phyloP scores from a whole-genome alignment of 2,113 vertebrate genomes.

The Sardina pilchardus region DNA sequence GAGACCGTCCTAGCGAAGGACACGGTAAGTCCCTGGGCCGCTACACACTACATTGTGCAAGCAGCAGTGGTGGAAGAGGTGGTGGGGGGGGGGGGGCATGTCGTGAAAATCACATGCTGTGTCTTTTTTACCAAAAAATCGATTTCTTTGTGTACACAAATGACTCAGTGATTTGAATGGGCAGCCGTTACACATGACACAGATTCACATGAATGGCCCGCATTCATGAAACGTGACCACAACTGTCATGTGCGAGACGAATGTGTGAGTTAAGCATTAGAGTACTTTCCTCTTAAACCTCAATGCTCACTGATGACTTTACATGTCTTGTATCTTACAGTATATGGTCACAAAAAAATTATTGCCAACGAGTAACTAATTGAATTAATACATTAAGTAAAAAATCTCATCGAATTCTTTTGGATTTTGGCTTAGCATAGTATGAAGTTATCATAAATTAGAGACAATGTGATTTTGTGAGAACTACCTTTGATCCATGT shows the following conservation, averaged over 20 bases:
- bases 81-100: neutral
- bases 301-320: neutral
- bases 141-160: neutral
- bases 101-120: neutral
- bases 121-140: neutral
- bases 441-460: no score
- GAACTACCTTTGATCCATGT: neutral
- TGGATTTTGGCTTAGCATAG: no score
- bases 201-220: neutral
- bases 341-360: neutral
- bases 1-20: constrained; percentile 83
- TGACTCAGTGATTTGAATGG: neutral
- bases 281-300: neutral
- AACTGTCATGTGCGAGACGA: neutral
- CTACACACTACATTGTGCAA: neutral
- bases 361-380: no score
- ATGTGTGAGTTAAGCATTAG: neutral
- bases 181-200: neutral
- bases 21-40: constrained; percentile 64
- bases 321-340: neutral
- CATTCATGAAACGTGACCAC: neutral
- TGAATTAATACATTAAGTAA: no score
- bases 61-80: neutral
- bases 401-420: no score
- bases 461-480: neutral